Base-by-base conservation (phyloP, 30 jellyfish, hydroid and myxozoan species). In the Phacellophora camtschatica region DNA sequence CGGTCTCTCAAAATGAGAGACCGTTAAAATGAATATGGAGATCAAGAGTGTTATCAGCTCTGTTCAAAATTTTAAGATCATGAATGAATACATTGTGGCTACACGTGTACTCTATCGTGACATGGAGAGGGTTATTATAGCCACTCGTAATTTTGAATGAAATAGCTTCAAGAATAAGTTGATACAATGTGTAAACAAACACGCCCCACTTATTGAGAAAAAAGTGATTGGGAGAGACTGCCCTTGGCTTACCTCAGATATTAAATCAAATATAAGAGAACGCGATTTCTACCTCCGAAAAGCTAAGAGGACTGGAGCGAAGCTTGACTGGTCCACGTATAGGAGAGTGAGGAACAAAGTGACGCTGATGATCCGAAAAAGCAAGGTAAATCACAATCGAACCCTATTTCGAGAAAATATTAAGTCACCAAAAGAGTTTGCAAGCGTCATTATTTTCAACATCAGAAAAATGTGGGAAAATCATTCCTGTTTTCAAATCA, bases 121-220 rank as follows among this genome's bases (percentile, higher is more conserved):
- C n/a, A n/a, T n/a, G n/a, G n/a, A n/a, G n/a, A n/a, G n/a, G n/a
- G n/a, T n/a, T n/a, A n/a, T n/a, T n/a, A n/a, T n/a, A n/a, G n/a
- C n/a, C n/a, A n/a, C n/a, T n/a, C n/a, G n/a, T n/a, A n/a, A n/a
- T n/a, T n/a, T n/a, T n/a, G n/a, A n/a, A n/a, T n/a, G n/a, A n/a
- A n/a, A n/a, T n/a, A n/a, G n/a, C n/a, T n/a, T n/a, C n/a, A n/a
- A n/a, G n/a, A n/a, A n/a, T n/a, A n/a, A n/a, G n/a, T n/a, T n/a
- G n/a, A 48, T 69, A 58, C 69, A 48, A 69, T 69, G 74, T 24
- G 83, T 24, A 69, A 69, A 69, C 83, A 69, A 69, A 42, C 74
- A 69, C 28, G 83, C 0, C 74, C 49, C 83, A 35, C 83, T 69
- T 33, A 29, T 69, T 42, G 69, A 69, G 29, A 69, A 33, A 42